phyloP scores from a whole-genome alignment of 2,888 invertebrate genomes.

The Sphaerophoria rueppellii region DNA sequence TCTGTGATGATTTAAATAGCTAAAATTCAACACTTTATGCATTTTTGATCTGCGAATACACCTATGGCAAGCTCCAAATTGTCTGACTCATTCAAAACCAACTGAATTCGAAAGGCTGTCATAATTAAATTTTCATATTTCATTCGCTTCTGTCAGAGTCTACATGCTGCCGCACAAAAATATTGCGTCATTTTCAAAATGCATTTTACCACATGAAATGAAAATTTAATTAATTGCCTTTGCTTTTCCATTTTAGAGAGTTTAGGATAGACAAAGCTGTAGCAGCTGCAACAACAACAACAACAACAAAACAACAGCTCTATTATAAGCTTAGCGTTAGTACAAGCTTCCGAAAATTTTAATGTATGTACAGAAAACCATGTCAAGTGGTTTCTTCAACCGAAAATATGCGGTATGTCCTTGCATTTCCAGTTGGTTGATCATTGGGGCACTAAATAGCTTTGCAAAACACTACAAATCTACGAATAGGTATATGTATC shows the following conservation, averaged over 20 bases:
- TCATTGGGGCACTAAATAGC: conserved; percentile 43
- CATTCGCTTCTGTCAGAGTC: neutral
- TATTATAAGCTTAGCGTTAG: conserved; percentile 4
- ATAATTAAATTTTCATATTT: conserved; percentile 24
- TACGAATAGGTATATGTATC: neutral
- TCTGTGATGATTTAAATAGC: too few species aligned
- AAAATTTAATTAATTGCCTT: conserved; percentile 31
- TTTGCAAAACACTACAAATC: conserved; percentile 40
- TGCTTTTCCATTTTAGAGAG: conserved; percentile 2
- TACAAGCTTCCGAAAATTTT: neutral
- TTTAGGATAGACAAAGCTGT: neutral
- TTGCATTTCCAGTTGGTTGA: conserved; percentile 41
- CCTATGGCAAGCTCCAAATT: too few species aligned
- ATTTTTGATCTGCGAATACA: too few species aligned
- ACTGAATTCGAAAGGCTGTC: neutral
- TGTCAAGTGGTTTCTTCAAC: conserved; percentile 44
- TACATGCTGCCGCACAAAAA: neutral
- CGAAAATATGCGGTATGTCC: conserved; percentile 12
- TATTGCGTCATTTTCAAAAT: conserved; percentile 29
- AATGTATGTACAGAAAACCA: conserved; percentile 20
- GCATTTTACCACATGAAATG: conserved; percentile 12
- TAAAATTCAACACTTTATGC: too few species aligned
- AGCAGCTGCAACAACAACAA: neutral
- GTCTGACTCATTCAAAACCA: too few species aligned
- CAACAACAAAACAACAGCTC: neutral